Conservation (phyloP, 2,113 vertebrate genomes). For the Sylvietta virens region DNA sequence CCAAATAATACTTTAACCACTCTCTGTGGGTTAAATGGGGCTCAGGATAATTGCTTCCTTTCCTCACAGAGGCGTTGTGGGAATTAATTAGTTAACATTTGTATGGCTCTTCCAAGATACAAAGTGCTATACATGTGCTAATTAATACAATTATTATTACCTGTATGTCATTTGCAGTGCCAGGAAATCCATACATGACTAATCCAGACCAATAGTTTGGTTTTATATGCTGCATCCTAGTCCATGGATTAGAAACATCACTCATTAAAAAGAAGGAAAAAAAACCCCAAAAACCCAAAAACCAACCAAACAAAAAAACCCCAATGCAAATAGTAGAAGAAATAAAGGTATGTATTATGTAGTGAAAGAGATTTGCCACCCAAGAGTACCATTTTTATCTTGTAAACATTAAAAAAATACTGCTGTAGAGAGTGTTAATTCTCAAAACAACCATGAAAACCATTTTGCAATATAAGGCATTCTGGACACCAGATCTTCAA, state of each 20-base stretch:
- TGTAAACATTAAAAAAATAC: constrained; percentile 8
- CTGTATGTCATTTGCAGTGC: constrained; percentile 23
- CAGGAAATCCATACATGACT: constrained; percentile 24
- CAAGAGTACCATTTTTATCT: not conserved
- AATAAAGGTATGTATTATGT: not conserved
- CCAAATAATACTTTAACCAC: not conserved
- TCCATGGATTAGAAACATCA: not conserved
- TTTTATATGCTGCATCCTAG: not conserved
- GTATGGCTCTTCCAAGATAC: not conserved
- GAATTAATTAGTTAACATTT: constrained; percentile 33
- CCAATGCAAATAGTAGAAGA: not conserved
- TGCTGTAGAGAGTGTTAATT: not conserved
- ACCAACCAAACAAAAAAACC: not conserved
- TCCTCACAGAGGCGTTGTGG: not conserved
- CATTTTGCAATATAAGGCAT: not conserved
- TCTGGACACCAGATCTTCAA: not conserved
- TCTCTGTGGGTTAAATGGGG: not conserved
- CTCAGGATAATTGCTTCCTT: constrained; percentile 9
- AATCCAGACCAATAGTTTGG: not conserved
- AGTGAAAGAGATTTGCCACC: not conserved
- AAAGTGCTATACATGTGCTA: constrained; percentile 26
- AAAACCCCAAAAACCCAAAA: not conserved
- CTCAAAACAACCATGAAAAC: not conserved
- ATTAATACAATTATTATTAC: constrained; percentile 59
- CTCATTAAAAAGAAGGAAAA: not conserved